Percentiles rank a stretch among this genome's conserved stretches.
Conservation (phyloP, 2,888 invertebrate species). For the Leucania comma region DNA sequence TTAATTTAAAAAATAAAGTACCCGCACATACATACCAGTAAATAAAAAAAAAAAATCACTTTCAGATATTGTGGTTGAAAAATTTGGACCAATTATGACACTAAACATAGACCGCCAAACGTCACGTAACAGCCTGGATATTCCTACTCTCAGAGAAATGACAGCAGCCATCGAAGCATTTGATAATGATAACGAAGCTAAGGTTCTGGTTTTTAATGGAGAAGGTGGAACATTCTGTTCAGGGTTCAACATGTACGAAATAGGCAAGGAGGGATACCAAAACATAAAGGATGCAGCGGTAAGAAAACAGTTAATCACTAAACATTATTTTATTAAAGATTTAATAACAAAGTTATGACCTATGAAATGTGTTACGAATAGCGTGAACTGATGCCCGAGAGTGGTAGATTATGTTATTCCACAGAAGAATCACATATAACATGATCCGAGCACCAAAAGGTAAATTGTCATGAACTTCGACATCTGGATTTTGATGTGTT, state of each 20-base stretch:
- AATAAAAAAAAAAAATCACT: constrained; percentile 16
- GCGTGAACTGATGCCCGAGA: constrained; percentile 1
- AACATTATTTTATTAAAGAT: not conserved
- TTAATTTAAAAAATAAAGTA: not conserved
- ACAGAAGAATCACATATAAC: constrained; percentile 16
- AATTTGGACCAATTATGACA: constrained; percentile 92
- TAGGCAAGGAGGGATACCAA: constrained; percentile 88
- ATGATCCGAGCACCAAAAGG: constrained; percentile 24
- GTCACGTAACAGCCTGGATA: constrained; percentile 96
- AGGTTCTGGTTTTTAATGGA: constrained; percentile 96
- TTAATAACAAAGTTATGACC: not conserved
- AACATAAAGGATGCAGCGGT: constrained; percentile 84
- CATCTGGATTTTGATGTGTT: constrained; percentile 21
- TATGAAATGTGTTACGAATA: constrained; percentile 14
- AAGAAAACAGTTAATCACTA: constrained; percentile 57
- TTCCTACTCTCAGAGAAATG: constrained; percentile 92
- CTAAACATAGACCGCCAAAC: constrained; percentile 97
- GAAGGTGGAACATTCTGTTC: constrained; percentile 98
- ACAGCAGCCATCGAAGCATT: constrained; percentile 94
- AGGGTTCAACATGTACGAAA: constrained; percentile 96
- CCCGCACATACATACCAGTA: too few relatives aligned
- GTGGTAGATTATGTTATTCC: constrained; percentile 31
- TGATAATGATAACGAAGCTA: constrained; percentile 93
- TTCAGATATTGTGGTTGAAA: constrained; percentile 90
- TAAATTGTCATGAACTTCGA: constrained; percentile 12